These are phyloP conservation scores for Lymantria dispar DNA, from an alignment of 2,888 invertebrate genomes.

Conservation along the genomic window DNA sequence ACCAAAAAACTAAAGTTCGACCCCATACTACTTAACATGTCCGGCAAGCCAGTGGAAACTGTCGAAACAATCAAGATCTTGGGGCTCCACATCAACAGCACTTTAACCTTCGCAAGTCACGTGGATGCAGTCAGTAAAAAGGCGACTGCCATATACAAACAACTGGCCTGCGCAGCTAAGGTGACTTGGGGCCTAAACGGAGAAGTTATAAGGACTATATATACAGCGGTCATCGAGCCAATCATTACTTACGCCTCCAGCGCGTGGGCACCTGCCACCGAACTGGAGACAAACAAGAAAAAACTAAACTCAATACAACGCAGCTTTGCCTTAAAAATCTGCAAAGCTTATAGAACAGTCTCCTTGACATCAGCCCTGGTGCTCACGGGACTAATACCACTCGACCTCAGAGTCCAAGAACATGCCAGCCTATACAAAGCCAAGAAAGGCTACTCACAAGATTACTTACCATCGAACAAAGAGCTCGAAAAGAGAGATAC, in stretches of 20 bases:
- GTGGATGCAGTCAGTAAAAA: neutral
- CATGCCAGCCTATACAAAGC: no score
- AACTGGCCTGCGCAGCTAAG: neutral
- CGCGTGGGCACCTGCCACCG: neutral
- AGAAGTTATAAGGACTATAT: constrained; percentile 1
- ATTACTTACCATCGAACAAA: no score
- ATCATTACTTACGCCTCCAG: constrained; percentile 1
- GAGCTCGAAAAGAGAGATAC: neutral
- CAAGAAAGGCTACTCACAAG: no score
- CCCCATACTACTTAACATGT: neutral
- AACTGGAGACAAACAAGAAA: neutral
- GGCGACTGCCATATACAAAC: constrained; percentile 1
- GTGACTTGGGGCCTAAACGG: constrained; percentile 4
- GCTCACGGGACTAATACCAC: no score
- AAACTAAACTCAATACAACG: no score
- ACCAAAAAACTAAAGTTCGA: neutral
- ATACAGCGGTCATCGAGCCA: no score
- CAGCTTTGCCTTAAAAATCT: no score
- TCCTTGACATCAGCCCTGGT: no score
- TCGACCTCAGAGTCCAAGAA: no score
- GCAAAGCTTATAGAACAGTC: no score
- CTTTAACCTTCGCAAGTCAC: neutral
- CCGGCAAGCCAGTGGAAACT: no score
- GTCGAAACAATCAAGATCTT: constrained; percentile 13
- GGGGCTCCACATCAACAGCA: constrained; percentile 13